Percentiles rank a stretch among this genome's conserved stretches.
phyloP scores from a whole-genome alignment of 2,797 vertebrate species.

The Chaetodon trifasciatus region DNA sequence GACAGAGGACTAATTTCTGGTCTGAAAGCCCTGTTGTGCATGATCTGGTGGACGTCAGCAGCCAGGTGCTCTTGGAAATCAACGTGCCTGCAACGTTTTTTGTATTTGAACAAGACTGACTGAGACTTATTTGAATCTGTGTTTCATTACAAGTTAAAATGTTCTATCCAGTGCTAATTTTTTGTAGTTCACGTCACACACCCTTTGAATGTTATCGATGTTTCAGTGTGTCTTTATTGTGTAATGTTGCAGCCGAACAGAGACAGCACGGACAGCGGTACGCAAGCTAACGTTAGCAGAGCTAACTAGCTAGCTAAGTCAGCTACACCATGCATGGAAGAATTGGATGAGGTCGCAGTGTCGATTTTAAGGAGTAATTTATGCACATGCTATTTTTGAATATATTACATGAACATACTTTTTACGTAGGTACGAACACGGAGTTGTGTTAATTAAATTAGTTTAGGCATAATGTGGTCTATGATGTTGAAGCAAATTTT shows the following conservation, averaged over 20 bases:
- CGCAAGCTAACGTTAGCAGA: neutral
- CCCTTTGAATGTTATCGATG: neutral
- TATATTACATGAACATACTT: neutral
- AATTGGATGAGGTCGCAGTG: constrained; percentile 12
- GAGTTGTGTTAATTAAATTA: neutral
- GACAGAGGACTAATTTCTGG: too few species aligned
- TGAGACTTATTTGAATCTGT: neutral
- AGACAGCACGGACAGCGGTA: neutral
- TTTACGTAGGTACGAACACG: neutral
- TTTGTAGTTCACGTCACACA: neutral
- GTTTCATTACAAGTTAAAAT: neutral
- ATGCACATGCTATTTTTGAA: constrained; percentile 4
- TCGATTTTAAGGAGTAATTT: constrained; percentile 16
- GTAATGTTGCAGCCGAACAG: neutral
- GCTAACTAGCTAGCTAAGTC: neutral
- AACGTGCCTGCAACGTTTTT: neutral
- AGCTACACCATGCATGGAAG: neutral
- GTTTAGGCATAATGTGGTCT: neutral
- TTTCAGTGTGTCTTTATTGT: constrained; percentile 1
- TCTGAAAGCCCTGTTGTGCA: too few species aligned
- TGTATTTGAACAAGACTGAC: neutral
- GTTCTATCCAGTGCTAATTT: neutral
- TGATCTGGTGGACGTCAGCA: neutral
- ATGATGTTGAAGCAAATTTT: neutral
- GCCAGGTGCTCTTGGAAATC: too few species aligned